Base-by-base conservation (phyloP, 2,888 invertebrate species). In the Tethea ocularis region DNA sequence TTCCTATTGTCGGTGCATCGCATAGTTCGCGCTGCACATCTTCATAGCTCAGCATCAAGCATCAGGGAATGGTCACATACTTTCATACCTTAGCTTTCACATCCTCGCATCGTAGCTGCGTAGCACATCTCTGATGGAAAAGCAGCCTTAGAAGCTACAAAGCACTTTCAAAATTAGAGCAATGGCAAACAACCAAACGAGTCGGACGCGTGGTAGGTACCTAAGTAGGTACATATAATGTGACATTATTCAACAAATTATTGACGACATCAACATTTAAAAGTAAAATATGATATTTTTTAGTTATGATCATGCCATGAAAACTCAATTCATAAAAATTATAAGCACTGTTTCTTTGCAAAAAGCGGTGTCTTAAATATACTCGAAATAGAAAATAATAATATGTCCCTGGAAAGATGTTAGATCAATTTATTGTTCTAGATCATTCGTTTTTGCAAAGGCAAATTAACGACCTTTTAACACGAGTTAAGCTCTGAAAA, bases 391-490 rank as follows among this genome's bases (percentile, higher is more conserved):
- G 17, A n/a, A n/a, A n/a, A n/a, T n/a, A n/a, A n/a, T n/a, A n/a
- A n/a, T n/a, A 33, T 10, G 20, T 17, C 33, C 10, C 33, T 13
- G 26, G 22, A 13, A 17, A 29, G 53, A 53, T 20, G 29, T 20
- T 20, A 54, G 36, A 51, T 62, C 57, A 38, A 36, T 29, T 59
- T 55, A 57, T 57, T 20, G 51, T 61, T 20, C 54, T 56, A 24
- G 57, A 57, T 33, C 57, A 52, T 54, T 64, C 62, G 61, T 68
- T 64, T 71, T 61, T 58, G 56, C 23, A 5, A 20, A 29, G 24
- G 58, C 17, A 61, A 64, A 71, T 67, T 69, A 68, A 66, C 56
- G 63, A 66, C 58, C 51, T 63, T 63, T 72, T 57, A 72, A 60
- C 71, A 63, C 70, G 66, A 65, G 61, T 65, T 65, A 71, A 74